Conservation (phyloP, 23 tunicate genomes). For the Botrylloides violaceus region DNA sequence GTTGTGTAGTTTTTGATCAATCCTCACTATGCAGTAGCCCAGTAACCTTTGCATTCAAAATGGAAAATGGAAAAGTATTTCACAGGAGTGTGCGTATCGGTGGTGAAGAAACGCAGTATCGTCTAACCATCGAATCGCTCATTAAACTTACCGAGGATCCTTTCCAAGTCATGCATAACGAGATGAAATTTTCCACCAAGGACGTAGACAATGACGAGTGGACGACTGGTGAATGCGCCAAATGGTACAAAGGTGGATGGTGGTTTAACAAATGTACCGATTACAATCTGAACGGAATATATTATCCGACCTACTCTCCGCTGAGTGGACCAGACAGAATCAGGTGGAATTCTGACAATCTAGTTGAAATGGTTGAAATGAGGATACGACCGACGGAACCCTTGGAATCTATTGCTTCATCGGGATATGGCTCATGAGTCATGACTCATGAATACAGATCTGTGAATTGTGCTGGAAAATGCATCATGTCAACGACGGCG, state of each 20-base stretch:
- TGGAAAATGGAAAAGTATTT: background rate
- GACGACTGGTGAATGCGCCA: slow-evolving; percentile 8
- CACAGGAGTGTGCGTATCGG: background rate
- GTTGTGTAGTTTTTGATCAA: too few species aligned
- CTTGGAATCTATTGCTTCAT: background rate
- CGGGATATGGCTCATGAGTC: background rate
- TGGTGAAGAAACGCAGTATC: background rate
- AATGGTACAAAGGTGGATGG: slow-evolving; percentile 13
- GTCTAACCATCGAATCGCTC: background rate
- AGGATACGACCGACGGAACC: background rate
- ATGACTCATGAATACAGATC: too few species aligned
- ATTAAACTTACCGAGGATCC: background rate
- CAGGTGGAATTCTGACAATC: background rate
- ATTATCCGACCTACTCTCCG: background rate
- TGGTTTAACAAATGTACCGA: slow-evolving; percentile 15
- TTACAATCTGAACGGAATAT: slow-evolving; percentile 5
- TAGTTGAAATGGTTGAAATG: slow-evolving; percentile 11
- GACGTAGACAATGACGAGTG: slow-evolving; percentile 13
- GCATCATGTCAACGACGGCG: too few species aligned
- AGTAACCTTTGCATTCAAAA: too few species aligned
- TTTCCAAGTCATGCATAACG: background rate
- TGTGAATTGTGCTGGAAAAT: too few species aligned
- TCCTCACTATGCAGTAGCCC: too few species aligned
- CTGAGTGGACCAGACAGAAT: slow-evolving; percentile 12
- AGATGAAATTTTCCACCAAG: slow-evolving; percentile 17